These are phyloP conservation scores for Lasioglossum malachurum DNA, from an alignment of 2,888 invertebrate species.

Conservation along the genomic window DNA sequence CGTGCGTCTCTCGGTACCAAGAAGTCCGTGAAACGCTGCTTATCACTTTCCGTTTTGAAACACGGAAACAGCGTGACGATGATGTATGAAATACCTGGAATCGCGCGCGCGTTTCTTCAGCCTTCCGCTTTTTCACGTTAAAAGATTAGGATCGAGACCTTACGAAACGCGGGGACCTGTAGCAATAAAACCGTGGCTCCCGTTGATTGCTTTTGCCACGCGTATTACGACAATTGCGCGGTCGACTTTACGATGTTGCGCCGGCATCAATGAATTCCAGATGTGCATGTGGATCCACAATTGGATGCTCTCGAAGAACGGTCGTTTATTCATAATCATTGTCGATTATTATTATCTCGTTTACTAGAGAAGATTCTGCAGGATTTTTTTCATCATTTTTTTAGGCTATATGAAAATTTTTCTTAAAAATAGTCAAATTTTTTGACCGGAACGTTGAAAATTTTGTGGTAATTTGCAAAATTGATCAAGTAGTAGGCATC, in stretches of 20 bases:
- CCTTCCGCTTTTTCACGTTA: not conserved
- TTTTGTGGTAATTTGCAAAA: no score
- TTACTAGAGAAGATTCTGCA: no score
- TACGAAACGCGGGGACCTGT: not conserved
- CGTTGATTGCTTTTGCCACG: not conserved
- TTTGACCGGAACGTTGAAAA: no score
- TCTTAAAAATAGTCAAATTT: no score
- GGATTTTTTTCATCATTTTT: no score
- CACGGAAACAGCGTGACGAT: not conserved
- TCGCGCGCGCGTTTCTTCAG: not conserved
- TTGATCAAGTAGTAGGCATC: no score
- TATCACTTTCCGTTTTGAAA: conserved; percentile 4
- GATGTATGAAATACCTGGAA: conserved; percentile 16
- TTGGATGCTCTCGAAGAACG: no score
- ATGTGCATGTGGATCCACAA: not conserved
- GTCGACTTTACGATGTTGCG: not conserved
- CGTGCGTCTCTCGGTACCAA: not conserved
- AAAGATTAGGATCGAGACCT: not conserved
- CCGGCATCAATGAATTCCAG: not conserved
- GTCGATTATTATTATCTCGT: no score
- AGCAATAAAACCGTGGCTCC: not conserved
- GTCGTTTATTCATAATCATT: no score
- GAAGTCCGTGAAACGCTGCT: not conserved
- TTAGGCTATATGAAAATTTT: no score
- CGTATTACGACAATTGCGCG: not conserved